phyloP scores from a whole-genome alignment of 2,888 invertebrate species.

The Eubasilissa splendida region DNA sequence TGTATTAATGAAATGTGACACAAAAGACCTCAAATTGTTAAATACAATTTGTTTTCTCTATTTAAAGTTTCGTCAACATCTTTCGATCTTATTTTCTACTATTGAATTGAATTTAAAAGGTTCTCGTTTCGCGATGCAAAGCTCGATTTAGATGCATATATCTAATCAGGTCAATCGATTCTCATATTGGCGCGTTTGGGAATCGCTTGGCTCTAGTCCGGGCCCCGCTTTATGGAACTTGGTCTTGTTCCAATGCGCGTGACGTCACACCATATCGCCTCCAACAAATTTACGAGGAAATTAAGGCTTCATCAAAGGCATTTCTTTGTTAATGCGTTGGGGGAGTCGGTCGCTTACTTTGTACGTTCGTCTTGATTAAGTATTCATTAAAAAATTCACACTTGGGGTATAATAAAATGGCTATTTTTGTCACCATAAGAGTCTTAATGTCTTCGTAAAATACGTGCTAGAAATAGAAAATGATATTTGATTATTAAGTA shows the following conservation, averaged over 20 bases:
- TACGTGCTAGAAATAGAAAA: no score
- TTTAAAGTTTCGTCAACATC: no score
- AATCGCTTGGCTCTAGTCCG: slow-evolving; percentile 6
- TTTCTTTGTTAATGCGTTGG: neutral
- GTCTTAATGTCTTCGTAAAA: no score
- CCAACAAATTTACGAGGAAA: slow-evolving; percentile 12
- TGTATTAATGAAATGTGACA: no score
- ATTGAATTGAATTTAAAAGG: neutral
- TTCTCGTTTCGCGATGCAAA: neutral
- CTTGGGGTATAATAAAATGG: no score
- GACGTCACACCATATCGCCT: slow-evolving; percentile 19
- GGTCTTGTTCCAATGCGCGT: slow-evolving; percentile 20
- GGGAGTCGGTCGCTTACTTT: neutral
- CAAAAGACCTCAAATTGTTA: no score
- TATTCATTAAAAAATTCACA: no score
- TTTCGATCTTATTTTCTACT: no score
- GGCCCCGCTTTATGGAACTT: neutral
- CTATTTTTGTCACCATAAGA: no score
- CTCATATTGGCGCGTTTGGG: neutral
- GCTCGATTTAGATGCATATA: slow-evolving; percentile 12
- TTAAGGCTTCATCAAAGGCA: slow-evolving; percentile 1
- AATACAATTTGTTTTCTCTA: no score
- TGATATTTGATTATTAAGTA: no score
- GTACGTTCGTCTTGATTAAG: no score
- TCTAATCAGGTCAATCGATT: slow-evolving; percentile 28